Evolutionary conservation across 1,140 invertebrate genomes (phyloP).

Genomic region (Saccostrea glomerata): DNA sequence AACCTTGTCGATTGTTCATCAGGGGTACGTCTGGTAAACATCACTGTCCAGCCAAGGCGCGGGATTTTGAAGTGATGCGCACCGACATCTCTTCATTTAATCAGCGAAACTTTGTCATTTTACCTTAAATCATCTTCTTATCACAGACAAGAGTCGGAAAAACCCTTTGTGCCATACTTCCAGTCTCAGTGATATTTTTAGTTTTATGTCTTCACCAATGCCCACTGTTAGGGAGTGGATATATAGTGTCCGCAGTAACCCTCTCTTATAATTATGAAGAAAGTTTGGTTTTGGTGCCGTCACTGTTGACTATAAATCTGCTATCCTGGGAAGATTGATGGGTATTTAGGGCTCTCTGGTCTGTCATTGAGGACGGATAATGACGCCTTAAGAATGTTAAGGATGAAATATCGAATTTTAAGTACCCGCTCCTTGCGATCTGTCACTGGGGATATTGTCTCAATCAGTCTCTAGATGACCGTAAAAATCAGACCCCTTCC

Average conservation of each 20-base stretch:
- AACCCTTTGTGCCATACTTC: neutral
- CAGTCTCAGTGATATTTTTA: neutral
- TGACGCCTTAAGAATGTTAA: slow-evolving; percentile 43
- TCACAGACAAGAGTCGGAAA: neutral
- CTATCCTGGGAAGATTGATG: slow-evolving; percentile 39
- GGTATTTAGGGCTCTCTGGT: slow-evolving; percentile 31
- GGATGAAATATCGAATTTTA: slow-evolving; percentile 49
- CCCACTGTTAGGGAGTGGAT: neutral
- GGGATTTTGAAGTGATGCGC: neutral
- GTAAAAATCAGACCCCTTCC: slow-evolving; percentile 19
- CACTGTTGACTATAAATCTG: slow-evolving; percentile 5
- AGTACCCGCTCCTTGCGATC: slow-evolving; percentile 41
- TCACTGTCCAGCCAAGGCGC: slow-evolving; percentile 15
- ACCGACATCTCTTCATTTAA: neutral
- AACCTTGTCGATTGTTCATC: slow-evolving; percentile 33
- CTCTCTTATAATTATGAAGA: neutral
- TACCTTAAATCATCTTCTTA: neutral
- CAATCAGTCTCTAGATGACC: slow-evolving; percentile 25
- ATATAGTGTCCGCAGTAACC: neutral
- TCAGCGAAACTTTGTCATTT: neutral
- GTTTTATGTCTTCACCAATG: too few relatives aligned
- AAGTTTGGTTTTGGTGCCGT: slow-evolving; percentile 5
- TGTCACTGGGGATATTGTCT: slow-evolving; percentile 35
- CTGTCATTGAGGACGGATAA: slow-evolving; percentile 37
- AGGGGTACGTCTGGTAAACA: slow-evolving; percentile 12